Conservation (phyloP, 2,113 vertebrate species). For the Perognathus longimembris region DNA sequence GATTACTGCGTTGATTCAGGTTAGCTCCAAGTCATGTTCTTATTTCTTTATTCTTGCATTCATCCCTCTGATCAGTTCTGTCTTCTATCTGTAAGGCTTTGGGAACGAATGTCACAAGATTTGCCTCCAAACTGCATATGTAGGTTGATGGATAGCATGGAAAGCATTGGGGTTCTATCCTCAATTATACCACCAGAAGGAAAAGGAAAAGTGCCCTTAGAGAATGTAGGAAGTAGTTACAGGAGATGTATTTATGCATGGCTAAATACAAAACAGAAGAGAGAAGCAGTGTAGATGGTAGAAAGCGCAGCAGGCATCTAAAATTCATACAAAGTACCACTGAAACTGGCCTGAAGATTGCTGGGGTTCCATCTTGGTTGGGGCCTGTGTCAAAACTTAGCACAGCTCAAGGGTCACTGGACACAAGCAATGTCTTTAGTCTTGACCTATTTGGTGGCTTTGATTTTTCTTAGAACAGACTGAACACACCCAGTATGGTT, state of each 20-base stretch:
- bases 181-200: background rate
- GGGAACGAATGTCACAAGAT: background rate
- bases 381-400: background rate
- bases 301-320: background rate
- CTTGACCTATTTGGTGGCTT: background rate
- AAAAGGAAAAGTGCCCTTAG: background rate
- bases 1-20: slow-evolving; percentile 98
- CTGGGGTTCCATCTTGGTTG: background rate
- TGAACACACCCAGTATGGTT: background rate
- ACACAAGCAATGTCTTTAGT: background rate
- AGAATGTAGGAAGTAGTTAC: background rate
- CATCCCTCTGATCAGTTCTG: background rate
- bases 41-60: background rate
- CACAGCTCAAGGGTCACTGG: background rate
- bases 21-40: slow-evolving; percentile 76
- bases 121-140: background rate
- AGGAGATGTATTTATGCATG: background rate
- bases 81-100: background rate
- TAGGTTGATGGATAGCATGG: background rate
- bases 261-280: background rate
- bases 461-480: background rate
- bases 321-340: background rate
- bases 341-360: background rate
- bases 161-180: too few relatives aligned
- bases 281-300: background rate